Base-by-base conservation (phyloP, 2,888 invertebrate species). In the Boloria selene region DNA sequence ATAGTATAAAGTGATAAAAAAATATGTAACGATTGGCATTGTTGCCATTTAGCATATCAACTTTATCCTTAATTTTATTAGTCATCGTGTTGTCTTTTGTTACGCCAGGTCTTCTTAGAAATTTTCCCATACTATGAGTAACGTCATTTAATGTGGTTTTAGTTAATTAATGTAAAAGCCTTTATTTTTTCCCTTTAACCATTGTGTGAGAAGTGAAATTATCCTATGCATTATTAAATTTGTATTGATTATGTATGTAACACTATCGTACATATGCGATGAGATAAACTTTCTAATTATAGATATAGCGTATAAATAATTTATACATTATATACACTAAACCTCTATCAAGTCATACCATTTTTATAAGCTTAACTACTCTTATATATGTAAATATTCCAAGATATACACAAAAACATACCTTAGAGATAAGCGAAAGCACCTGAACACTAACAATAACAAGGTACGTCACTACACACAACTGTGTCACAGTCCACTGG, bases 401-500 rank as follows among this genome's bases (percentile, higher is more conserved):
- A n/a, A 45, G n/a, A 22, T 45, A 56, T 45, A 56, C 22, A 45
- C 16, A 56, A 56, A 56, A 56, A 56, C 56, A 45, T 56, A 56
- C 56, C 56, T 56, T 26, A n/a, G 22, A n/a, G 45, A 56, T 22
- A 45, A 56, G 44, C 45, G 56, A 45, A 45, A 56, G n/a, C 56
- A 56, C 45, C 22, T 22, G 14, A 45, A 56, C 18, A 7, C 44
- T 45, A 5, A 45, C 26, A 45, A 45, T 45, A 56, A 56, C 56
- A 56, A 56, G 7, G 45, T 56, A 45, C 26, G 56, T 56, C 59
- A 59, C 59, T 49, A 59, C 59, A 59, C 59, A 59, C 31, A 59
- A 59, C 49, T 17, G 59, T 59, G 56, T 49, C 59, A 63, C 69
- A 64, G 67, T 71, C 68, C 72, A 72, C 72, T 68, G 68, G 64